phyloP scores from a whole-genome alignment of 2,888 invertebrate genomes.

The Pandemis cinnamomeana region DNA sequence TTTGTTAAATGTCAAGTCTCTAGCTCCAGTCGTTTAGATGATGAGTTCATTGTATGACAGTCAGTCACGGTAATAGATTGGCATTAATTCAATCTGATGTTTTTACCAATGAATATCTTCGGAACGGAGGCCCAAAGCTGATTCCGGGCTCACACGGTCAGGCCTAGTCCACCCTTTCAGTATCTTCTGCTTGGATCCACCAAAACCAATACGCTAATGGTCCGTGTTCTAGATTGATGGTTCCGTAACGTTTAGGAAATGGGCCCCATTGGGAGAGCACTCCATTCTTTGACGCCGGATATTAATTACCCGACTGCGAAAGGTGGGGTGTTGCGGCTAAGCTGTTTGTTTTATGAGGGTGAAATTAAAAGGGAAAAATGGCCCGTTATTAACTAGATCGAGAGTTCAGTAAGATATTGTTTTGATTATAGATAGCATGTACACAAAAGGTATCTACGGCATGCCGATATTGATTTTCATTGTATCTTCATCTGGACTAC shows the following conservation, averaged over 20 bases:
- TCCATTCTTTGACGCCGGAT: slow-evolving; percentile 31
- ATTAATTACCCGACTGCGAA: slow-evolving; percentile 21
- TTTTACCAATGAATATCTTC: background rate
- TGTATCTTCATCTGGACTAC: too few relatives aligned
- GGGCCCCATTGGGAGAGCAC: slow-evolving; percentile 23
- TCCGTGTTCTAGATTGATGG: slow-evolving; percentile 22
- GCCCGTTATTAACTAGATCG: slow-evolving; percentile 4
- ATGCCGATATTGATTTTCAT: too few relatives aligned
- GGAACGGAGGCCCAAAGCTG: background rate
- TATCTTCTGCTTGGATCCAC: slow-evolving; percentile 1
- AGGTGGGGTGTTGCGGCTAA: slow-evolving; percentile 21
- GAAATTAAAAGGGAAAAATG: slow-evolving; percentile 9
- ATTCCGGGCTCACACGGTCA: background rate
- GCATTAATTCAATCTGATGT: background rate
- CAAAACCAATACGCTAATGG: slow-evolving; percentile 30
- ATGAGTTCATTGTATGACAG: too few relatives aligned
- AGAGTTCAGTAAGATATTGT: background rate
- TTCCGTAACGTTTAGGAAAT: slow-evolving; percentile 19
- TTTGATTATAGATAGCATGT: background rate
- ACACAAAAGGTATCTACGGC: background rate
- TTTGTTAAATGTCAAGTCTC: too few relatives aligned
- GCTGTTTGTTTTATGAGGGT: slow-evolving; percentile 26
- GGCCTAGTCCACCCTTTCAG: slow-evolving; percentile 1
- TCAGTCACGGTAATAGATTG: background rate
- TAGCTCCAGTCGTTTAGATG: too few relatives aligned